Conservation (phyloP, 2,888 invertebrate species). For the Trissonchulus sp. region DNA sequence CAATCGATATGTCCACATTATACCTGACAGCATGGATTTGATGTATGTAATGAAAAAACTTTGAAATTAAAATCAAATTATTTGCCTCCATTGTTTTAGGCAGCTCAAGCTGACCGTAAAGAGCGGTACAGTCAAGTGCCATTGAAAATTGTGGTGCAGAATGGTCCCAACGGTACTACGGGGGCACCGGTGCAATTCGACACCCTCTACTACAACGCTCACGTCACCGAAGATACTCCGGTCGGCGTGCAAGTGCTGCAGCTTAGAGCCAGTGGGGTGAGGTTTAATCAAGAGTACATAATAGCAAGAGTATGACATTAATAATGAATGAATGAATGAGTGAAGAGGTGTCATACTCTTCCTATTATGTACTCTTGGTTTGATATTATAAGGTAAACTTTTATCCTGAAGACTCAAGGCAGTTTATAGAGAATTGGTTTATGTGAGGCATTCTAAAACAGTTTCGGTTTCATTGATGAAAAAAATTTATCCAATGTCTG, state of each 20-base stretch:
- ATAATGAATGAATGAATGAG: too few relatives aligned
- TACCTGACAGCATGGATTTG: too few relatives aligned
- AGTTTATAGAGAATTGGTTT: too few relatives aligned
- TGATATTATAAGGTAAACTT: background rate
- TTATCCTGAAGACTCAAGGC: background rate
- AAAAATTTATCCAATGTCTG: too few relatives aligned
- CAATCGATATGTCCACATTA: too few relatives aligned
- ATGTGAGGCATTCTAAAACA: too few relatives aligned
- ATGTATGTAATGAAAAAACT: too few relatives aligned
- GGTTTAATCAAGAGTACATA: too few relatives aligned
- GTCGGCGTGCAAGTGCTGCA: background rate
- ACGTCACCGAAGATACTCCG: background rate
- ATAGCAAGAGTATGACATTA: too few relatives aligned
- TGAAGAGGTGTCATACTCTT: background rate
- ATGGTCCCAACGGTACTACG: background rate
- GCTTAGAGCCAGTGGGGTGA: background rate
- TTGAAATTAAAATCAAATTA: too few relatives aligned
- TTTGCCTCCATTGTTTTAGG: too few relatives aligned
- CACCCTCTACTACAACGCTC: background rate
- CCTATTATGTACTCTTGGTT: background rate
- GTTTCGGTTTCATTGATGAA: too few relatives aligned
- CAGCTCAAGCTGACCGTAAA: slow-evolving; percentile 18
- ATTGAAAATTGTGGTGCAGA: background rate
- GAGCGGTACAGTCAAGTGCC: slow-evolving; percentile 14
- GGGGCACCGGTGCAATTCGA: background rate